Evolutionary conservation across 92 coral and sea anemone species (phyloP).

Genomic region (Blastomussa wellsi): DNA sequence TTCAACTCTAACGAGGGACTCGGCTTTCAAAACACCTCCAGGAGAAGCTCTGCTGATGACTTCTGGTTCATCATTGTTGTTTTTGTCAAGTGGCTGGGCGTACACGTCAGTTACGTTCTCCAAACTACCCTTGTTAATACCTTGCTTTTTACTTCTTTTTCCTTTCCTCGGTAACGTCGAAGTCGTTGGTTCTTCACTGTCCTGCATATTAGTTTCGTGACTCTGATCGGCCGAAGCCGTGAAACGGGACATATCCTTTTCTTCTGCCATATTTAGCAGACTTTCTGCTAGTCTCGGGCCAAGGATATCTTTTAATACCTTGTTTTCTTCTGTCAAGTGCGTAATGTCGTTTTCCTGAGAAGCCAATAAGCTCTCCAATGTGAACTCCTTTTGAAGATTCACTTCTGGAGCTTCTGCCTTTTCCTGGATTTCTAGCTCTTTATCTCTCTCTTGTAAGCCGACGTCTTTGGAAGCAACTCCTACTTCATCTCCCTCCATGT

Average conservation of each 20-base stretch:
- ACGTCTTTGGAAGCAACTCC: not conserved
- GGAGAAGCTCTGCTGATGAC: not conserved
- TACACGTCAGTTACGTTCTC: not conserved
- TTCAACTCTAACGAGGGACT: constrained; percentile 33
- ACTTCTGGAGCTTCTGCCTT: constrained; percentile 20
- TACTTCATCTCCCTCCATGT: not conserved
- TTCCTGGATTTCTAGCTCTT: not conserved
- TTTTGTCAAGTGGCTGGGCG: not conserved
- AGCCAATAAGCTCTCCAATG: constrained; percentile 45
- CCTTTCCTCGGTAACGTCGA: not conserved
- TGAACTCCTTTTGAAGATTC: constrained; percentile 23
- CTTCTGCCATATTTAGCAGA: constrained; percentile 7
- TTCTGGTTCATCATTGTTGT: constrained; percentile 4
- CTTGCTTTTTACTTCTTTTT: not conserved
- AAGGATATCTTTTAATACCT: constrained; percentile 21
- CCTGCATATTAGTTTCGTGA: not conserved
- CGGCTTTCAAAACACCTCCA: constrained; percentile 4
- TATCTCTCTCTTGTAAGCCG: not conserved
- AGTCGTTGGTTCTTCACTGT: not conserved
- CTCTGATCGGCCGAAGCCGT: not conserved
- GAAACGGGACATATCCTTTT: not conserved
- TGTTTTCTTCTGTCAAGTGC: constrained; percentile 3
- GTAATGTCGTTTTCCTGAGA: constrained; percentile 55
- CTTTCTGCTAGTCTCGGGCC: constrained; percentile 25
- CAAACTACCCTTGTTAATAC: not conserved